Conservation (phyloP, 2,797 vertebrate species). For the Sus cebifrons region DNA sequence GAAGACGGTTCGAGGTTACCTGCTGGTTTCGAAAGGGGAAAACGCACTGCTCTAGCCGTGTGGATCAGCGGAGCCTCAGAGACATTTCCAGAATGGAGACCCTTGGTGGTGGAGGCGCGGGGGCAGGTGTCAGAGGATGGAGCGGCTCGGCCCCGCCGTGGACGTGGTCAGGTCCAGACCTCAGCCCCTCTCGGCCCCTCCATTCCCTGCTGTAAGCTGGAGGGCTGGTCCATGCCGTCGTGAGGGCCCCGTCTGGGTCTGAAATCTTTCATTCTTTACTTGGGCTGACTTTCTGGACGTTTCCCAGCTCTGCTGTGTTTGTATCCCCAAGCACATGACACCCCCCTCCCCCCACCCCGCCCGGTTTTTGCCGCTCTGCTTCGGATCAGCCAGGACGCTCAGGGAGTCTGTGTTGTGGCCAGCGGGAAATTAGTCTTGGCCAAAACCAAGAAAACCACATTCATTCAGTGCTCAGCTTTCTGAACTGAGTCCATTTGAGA, state of each 20-base stretch:
- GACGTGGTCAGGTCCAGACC: neutral
- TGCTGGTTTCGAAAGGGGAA: neutral
- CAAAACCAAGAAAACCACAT: neutral
- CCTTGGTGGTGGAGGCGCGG: rapidly evolving
- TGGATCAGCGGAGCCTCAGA: rapidly evolving
- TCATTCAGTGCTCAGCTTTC: rapidly evolving
- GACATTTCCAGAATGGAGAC: neutral
- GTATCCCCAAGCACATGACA: rapidly evolving
- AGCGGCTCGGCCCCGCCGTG: rapidly evolving
- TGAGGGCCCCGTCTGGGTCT: rapidly evolving
- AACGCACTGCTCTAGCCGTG: rapidly evolving
- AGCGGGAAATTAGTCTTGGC: neutral
- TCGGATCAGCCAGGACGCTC: neutral
- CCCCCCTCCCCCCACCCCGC: rapidly evolving
- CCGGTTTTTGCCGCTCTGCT: rapidly evolving
- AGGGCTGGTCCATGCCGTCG: rapidly evolving
- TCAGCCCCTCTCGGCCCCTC: neutral
- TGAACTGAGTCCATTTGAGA: neutral
- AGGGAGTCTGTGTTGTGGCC: rapidly evolving
- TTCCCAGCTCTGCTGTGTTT: neutral
- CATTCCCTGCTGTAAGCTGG: rapidly evolving
- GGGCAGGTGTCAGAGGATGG: rapidly evolving
- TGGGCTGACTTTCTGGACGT: neutral
- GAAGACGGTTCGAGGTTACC: rapidly evolving
- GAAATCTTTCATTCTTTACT: neutral